Base-by-base conservation (phyloP, 2,888 invertebrate species). In the Drosophila borealis region DNA sequence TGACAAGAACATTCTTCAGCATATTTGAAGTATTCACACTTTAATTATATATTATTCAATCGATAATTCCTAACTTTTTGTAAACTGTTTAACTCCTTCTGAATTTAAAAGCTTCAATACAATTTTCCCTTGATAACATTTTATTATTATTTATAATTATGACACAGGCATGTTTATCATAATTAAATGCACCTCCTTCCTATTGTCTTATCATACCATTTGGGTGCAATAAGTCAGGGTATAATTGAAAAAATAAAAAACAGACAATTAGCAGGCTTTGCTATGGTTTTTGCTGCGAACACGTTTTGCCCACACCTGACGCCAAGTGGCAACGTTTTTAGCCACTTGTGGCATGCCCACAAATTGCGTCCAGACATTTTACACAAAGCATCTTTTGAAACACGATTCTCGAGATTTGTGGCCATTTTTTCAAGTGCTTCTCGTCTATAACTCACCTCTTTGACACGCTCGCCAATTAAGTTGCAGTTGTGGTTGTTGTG, bases 271-370 rank as follows among this genome's bases (percentile, higher is more conserved):
- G 34, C 46, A 37, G 39, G 39, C 37, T 8, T 36, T 41, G 53
- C 11, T 37, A 48, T 44, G 46, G 60, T 49, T 63, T 29, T 49
- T 63, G 51, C 46, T 51, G 44, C 46, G 41, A 57, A 73, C 78
- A 76, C 75, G 78, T 73, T 65, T 51, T 41, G 59, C 61, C 61
- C 78, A 68, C 64, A 65, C 74, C 61, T 64, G 65, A 36, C 25
- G 59, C 25, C 50, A 56, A 4, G 29, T 57, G 39, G 44, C 62
- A 11, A 33, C 56, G 53, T 39, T 53, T 49, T 42, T 53, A 45
- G 72, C 84, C 84, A 85, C 85, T 85, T 85, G 85, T 85, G 88
- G 85, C 89, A 81, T 84, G 84, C 84, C 89, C 61, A 66, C 75
- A 74, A 70, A 70, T 68, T 59, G 25, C 57, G 63, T 46, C 51